Percentiles rank a stretch among this genome's conserved stretches.
Evolutionary conservation across 2,888 invertebrate species (phyloP).

Genomic region (Clunio marinus): DNA sequence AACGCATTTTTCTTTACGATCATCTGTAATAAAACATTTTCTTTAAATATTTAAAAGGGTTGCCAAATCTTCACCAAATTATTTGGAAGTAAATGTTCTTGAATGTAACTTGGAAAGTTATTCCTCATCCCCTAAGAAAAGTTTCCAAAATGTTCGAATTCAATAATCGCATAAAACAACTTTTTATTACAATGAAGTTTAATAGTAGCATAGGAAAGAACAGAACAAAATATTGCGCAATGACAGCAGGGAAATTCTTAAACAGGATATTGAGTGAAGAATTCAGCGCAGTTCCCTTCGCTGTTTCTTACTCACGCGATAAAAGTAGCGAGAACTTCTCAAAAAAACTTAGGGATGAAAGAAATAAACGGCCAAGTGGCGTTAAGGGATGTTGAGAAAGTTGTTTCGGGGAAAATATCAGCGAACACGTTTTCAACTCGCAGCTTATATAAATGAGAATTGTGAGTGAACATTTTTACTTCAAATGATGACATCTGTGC

Average conservation of each 20-base stretch:
- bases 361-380: conserved; percentile 15
- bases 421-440: conserved; percentile 21
- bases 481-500: conserved; percentile 34
- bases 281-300: neutral
- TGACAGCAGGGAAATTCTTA: conserved; percentile 18
- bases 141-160: conserved; percentile 18
- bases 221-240: conserved; percentile 26
- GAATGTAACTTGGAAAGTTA: neutral
- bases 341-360: neutral
- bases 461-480: too few species aligned
- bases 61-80: conserved; percentile 29
- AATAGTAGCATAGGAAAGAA: conserved; percentile 28
- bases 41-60: conserved; percentile 16
- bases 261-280: conserved; percentile 22
- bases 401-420: neutral
- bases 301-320: neutral
- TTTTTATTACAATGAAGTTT: conserved; percentile 30
- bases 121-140: conserved; percentile 32
- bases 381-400: conserved; percentile 21
- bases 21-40: conserved; percentile 12
- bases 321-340: neutral
- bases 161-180: conserved; percentile 31
- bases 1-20: conserved; percentile 25
- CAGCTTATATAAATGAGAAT: neutral
- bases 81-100: neutral